Evolutionary conservation across 2,797 vertebrate species (phyloP).

Genomic region (Lycodopsis pacificus): DNA sequence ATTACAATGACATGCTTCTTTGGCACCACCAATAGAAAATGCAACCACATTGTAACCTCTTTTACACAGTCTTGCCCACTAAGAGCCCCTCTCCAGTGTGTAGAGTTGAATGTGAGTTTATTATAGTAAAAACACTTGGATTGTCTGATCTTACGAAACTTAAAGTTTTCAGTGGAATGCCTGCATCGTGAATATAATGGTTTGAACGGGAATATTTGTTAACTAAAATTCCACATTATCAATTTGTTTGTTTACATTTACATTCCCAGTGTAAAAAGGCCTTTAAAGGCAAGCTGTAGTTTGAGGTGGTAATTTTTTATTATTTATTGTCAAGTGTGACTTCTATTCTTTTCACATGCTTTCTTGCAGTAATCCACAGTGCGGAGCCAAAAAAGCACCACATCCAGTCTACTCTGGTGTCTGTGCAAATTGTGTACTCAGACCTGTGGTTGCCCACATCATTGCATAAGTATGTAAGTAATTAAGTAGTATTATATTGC

Average conservation of each 20-base stretch:
- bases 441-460: constrained; percentile 1
- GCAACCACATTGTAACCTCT: not conserved
- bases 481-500: constrained; percentile 3
- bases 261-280: no score
- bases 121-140: no score
- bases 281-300: not conserved
- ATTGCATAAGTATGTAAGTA: constrained; percentile 28
- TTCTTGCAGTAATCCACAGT: not conserved
- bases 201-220: no score
- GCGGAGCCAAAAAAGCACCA: not conserved
- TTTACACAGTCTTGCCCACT: not conserved
- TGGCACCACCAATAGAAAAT: not conserved
- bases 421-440: constrained; percentile 24
- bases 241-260: no score
- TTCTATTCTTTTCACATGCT: not conserved
- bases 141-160: no score
- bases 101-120: no score
- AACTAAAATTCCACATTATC: no score
- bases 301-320: not conserved
- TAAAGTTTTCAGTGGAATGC: no score
- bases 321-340: not conserved
- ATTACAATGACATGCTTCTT: not conserved
- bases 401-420: not conserved
- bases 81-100: not conserved
- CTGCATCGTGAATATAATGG: no score